Evolutionary conservation across 2,797 vertebrate genomes (phyloP).

Genomic region (Gallinago nigripennis): DNA sequence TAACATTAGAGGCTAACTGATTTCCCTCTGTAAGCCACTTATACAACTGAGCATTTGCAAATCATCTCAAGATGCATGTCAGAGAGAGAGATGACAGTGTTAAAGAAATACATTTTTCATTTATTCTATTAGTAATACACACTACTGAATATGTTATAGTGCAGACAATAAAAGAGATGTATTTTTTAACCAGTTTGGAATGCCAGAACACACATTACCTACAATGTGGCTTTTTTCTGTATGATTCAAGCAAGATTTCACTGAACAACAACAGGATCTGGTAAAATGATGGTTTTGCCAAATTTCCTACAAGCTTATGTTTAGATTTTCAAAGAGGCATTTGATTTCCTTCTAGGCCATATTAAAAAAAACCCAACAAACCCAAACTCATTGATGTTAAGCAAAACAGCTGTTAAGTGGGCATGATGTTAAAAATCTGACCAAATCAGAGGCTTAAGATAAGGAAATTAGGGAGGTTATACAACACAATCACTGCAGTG

Average conservation of each 20-base stretch:
- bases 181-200: conserved; percentile 20
- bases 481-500: background rate
- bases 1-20: conserved; percentile 71
- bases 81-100: conserved; percentile 59
- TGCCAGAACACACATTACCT: background rate
- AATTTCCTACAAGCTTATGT: background rate
- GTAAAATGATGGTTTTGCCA: background rate
- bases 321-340: background rate
- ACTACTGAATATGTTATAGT: conserved; percentile 21
- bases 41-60: conserved; percentile 61
- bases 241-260: background rate
- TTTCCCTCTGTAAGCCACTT: conserved; percentile 66
- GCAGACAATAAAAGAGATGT: background rate
- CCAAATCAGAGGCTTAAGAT: background rate
- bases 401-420: background rate
- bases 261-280: background rate
- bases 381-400: background rate
- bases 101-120: conserved; percentile 71
- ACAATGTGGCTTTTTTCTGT: background rate
- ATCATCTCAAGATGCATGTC: conserved; percentile 65
- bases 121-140: conserved; percentile 65
- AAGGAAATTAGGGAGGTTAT: background rate
- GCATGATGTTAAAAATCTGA: background rate
- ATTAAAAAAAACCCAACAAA: too few relatives aligned
- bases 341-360: background rate